Percentiles rank a stretch among this genome's conserved stretches.
Evolutionary conservation across 2,113 vertebrate genomes (phyloP).

Genomic region (Nesogale talazaci): DNA sequence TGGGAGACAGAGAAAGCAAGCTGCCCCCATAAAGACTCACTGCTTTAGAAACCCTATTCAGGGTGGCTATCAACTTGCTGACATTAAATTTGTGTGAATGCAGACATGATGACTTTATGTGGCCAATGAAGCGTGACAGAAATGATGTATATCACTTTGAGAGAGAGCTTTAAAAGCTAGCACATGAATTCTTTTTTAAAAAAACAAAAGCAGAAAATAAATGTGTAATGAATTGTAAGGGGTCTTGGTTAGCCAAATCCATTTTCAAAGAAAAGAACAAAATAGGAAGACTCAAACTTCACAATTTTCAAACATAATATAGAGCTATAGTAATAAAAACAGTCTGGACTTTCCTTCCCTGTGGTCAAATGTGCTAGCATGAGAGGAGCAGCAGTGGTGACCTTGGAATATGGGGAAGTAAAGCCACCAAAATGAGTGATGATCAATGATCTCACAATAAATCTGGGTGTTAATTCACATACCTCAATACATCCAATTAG

Average conservation of each 20-base stretch:
- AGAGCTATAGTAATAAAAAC: not conserved
- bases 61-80: too few species aligned
- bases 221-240: not conserved
- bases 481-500: conserved; percentile 81
- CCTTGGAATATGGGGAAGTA: conserved; percentile 53
- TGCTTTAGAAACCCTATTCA: too few species aligned
- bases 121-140: not conserved
- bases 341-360: not conserved
- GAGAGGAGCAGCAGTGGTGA: too few species aligned
- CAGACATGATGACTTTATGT: not conserved
- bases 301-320: not conserved
- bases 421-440: conserved; percentile 67
- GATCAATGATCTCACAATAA: conserved; percentile 71
- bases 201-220: not conserved
- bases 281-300: not conserved
- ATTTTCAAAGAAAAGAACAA: not conserved
- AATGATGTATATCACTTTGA: not conserved
- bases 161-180: not conserved
- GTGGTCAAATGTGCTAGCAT: too few species aligned
- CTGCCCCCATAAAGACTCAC: too few species aligned
- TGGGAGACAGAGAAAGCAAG: too few species aligned
- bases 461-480: conserved; percentile 81
- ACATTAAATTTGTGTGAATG: not conserved
- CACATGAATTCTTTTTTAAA: not conserved
- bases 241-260: not conserved